Evolutionary conservation across 2,797 vertebrate genomes (phyloP).

Genomic region (Myiothlypis coronata): DNA sequence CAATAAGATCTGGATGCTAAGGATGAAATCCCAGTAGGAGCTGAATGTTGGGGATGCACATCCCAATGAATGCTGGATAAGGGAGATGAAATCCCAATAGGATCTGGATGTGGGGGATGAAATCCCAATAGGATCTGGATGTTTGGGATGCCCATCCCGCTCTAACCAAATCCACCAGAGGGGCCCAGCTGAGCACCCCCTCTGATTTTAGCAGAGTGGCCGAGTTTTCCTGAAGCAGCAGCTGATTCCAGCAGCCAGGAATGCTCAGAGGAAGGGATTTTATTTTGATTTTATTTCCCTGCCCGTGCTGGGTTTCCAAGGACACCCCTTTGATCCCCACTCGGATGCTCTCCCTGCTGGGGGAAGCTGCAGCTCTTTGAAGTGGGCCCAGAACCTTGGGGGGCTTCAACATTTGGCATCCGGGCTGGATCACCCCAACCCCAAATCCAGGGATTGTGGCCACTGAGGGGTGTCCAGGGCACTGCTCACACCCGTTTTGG

Average conservation of each 20-base stretch:
- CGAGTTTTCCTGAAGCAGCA: background rate
- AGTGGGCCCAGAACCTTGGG: background rate
- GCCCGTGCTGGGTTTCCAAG: background rate
- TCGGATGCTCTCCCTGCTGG: background rate
- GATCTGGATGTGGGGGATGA: background rate
- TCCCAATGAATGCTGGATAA: no score
- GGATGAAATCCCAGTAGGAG: fast-evolving
- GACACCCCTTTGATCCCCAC: background rate
- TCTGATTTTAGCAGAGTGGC: fast-evolving
- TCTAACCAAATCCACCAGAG: fast-evolving
- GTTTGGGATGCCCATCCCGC: background rate
- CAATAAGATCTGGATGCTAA: background rate
- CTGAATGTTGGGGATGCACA: background rate
- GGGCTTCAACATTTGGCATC: background rate
- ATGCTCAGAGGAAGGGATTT: background rate
- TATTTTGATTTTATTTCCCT: conserved; percentile 18
- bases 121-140: background rate
- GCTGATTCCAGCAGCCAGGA: background rate
- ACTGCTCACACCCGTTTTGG: fast-evolving
- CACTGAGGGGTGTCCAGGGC: background rate
- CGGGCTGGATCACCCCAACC: fast-evolving
- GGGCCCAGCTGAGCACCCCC: background rate
- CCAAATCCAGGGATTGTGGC: fast-evolving
- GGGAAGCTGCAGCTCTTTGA: conserved; percentile 24
- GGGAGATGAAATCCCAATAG: no score